Evolutionary conservation across 2,113 vertebrate species (phyloP).

Genomic region (Vimba vimba): DNA sequence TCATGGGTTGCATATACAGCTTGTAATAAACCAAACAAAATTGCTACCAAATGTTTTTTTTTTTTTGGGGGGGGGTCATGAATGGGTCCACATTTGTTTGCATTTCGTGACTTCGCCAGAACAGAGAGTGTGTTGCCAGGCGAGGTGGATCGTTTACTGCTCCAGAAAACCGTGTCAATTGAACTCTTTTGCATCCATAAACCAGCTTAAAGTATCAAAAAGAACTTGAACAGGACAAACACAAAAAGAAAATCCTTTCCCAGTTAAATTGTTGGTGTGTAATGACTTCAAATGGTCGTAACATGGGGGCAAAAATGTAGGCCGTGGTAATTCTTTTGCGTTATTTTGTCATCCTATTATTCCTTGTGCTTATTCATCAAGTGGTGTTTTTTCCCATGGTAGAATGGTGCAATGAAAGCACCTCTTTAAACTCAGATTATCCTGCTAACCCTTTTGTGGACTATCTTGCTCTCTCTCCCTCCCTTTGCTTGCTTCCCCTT

Average conservation of each 20-base stretch:
- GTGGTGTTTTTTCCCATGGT: conserved; percentile 35
- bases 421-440: conserved; percentile 37
- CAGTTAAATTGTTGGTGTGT: conserved; percentile 25
- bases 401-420: conserved; percentile 31
- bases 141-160: background rate
- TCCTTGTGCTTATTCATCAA: conserved; percentile 63
- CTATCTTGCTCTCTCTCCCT: background rate
- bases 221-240: background rate
- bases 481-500: conserved; percentile 22
- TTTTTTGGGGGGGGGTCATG: background rate
- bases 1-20: background rate
- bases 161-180: background rate
- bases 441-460: conserved; percentile 33
- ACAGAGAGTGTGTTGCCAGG: background rate
- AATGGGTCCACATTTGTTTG: background rate
- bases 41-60: background rate
- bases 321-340: conserved; percentile 59
- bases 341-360: conserved; percentile 55
- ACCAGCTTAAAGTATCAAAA: conserved; percentile 2
- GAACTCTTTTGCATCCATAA: conserved; percentile 6
- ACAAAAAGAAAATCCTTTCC: conserved; percentile 21
- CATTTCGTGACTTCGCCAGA: background rate
- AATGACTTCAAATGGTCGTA: conserved; percentile 57
- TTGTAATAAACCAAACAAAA: background rate
- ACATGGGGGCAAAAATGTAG: conserved; percentile 52